Conservation (phyloP, 1,140 invertebrate species). For the Mamestra configurata region DNA sequence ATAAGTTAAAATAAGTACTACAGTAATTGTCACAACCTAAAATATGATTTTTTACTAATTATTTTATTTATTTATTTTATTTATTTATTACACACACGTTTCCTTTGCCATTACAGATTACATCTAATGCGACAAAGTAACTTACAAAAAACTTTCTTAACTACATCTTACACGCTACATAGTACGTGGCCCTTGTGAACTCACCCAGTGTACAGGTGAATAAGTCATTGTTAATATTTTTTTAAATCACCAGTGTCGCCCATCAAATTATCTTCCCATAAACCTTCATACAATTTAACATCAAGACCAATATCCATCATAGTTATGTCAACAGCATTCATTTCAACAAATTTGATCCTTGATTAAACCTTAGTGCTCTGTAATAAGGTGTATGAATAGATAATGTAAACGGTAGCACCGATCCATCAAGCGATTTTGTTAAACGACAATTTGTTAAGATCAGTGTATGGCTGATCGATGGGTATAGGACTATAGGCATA, state of each 20-base stretch:
- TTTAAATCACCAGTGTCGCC: constrained; percentile 11
- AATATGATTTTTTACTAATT: no score
- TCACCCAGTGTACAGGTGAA: no score
- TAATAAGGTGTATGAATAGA: not conserved
- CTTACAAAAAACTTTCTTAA: no score
- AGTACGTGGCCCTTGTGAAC: no score
- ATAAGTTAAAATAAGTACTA: no score
- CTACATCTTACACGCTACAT: no score
- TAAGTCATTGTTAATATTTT: not conserved
- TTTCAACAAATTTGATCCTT: not conserved
- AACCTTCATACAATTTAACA: constrained; percentile 22
- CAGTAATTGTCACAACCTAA: no score
- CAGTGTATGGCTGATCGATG: constrained; percentile 39
- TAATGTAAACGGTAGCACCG: constrained; percentile 34
- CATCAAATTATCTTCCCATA: constrained; percentile 39
- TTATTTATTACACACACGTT: no score
- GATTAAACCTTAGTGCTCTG: not conserved
- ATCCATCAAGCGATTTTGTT: constrained; percentile 35
- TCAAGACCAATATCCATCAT: constrained; percentile 44
- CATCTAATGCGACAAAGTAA: no score
- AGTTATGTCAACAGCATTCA: constrained; percentile 5
- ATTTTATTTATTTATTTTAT: no score
- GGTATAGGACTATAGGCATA: not conserved
- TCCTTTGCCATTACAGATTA: no score
- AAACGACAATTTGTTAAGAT: constrained; percentile 47